Conservation (phyloP, 2,113 vertebrate genomes). For the Prionailurus bengalensis region DNA sequence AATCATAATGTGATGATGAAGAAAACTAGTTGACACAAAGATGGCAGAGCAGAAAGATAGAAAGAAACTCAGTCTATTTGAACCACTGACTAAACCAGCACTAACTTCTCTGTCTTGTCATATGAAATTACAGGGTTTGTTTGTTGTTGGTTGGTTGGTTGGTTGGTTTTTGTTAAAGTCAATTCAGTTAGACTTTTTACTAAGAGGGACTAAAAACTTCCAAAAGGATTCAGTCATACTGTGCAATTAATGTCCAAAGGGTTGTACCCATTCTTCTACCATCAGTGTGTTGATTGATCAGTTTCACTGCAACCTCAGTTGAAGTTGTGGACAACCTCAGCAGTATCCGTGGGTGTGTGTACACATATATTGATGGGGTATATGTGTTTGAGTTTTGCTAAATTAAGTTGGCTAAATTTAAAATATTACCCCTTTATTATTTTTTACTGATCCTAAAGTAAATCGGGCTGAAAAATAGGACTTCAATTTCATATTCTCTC, state of each 20-base stretch:
- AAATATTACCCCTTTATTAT: not conserved
- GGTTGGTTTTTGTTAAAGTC: not conserved
- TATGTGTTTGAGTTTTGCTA: not conserved
- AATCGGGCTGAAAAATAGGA: not conserved
- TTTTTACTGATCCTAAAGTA: constrained; percentile 22
- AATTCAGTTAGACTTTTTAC: not conserved
- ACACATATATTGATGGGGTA: not conserved
- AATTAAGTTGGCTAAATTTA: not conserved
- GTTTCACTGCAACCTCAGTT: not conserved
- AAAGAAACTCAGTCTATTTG: not conserved
- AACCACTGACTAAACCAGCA: not conserved
- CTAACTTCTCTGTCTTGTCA: not conserved
- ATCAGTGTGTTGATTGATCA: not conserved
- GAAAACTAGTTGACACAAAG: not conserved
- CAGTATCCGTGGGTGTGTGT: not conserved
- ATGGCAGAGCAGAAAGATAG: not conserved
- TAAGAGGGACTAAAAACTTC: not conserved
- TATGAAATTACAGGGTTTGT: not conserved
- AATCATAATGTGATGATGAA: not conserved
- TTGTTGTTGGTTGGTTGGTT: not conserved
- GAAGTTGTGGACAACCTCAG: not conserved
- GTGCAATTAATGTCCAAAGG: not conserved
- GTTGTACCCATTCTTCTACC: not conserved
- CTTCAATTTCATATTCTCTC: not conserved
- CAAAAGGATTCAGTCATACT: not conserved